Base-by-base conservation (phyloP, 2,888 invertebrate genomes). In the Nomada lathburiana region DNA sequence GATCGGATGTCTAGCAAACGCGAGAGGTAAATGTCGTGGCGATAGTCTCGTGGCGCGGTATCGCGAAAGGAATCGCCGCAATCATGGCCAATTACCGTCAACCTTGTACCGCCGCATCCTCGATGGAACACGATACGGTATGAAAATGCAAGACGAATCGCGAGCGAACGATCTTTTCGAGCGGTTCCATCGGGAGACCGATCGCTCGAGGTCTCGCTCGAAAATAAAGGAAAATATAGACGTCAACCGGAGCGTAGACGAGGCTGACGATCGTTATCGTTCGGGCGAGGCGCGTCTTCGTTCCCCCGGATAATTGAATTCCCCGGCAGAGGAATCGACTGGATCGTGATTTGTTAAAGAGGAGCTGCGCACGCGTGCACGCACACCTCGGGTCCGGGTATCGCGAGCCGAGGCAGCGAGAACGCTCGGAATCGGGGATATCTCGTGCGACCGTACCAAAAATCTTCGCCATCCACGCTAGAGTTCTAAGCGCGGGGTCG, bases 401-500 rank as follows among this genome's bases (percentile, higher is more conserved):
- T 42, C 50, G 42, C 47, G 53, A 11, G 23, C 16, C 16, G 62
- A 63, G 67, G 67, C 59, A 72, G 57, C 44, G 62, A 13, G 29
- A 71, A 52, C 47, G 4, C 1, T 2, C 29, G 16, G 42, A 44
- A 42, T 50, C 13, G 29, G 68, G 79, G 79, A 76, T 76, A 80
- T 80, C 44, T 53, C 59, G 10, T 18, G 75, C 64, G 55, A 69
- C n/a, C 42, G 52, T 42, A n/a, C 26, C 47, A 65, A 80, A 71
- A 80, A 82, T 82, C 81, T 64, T 11, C 26, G 47, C 26, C 23
- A 42, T 42, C 59, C 23, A 18, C 36, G 75, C 36, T 55, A 23
- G 68, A 59, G 62, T 55, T 68, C 26, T 50, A 10, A 36, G 50
- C 69, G 59, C 11, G 85, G 83, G 88, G 89, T 89, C 89, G 89